These are phyloP conservation scores for Sebastes fasciatus DNA, from an alignment of 2,113 vertebrate genomes.

Conservation along the genomic window DNA sequence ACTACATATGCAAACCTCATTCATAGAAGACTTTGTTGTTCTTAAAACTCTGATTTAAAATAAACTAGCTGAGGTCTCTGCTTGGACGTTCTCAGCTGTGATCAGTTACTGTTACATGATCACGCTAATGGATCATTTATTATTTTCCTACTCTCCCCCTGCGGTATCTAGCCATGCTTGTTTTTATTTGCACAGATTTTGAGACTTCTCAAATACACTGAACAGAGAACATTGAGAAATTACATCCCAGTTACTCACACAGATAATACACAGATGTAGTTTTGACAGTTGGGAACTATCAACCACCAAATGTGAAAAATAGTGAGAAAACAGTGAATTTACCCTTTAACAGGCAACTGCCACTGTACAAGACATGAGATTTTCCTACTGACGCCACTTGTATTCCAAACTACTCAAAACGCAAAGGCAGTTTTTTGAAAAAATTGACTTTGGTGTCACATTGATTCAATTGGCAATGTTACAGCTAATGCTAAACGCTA, in stretches of 20 bases:
- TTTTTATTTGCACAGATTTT: not conserved
- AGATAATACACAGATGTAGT: not conserved
- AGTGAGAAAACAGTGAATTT: not conserved
- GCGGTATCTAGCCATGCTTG: not conserved
- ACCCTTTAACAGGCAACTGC: not conserved
- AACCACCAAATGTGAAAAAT: not conserved
- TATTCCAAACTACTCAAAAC: too few relatives aligned
- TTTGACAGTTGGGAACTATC: not conserved
- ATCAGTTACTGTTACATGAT: not conserved
- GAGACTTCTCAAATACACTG: not conserved
- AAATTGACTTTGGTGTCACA: too few relatives aligned
- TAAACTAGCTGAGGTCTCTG: not conserved
- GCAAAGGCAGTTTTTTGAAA: too few relatives aligned
- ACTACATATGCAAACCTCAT: constrained; percentile 19
- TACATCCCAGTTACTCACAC: not conserved
- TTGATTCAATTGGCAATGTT: too few relatives aligned
- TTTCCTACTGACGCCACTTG: too few relatives aligned
- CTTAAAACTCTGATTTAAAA: constrained; percentile 1
- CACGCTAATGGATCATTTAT: not conserved
- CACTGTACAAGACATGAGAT: too few relatives aligned
- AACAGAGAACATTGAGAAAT: not conserved
- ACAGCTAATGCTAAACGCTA: too few relatives aligned
- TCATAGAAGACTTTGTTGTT: not conserved
- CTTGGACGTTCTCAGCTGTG: not conserved
- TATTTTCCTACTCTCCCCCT: not conserved